Conservation (phyloP, 2,797 vertebrate genomes). For the Hyperoplus lanceolatus region DNA sequence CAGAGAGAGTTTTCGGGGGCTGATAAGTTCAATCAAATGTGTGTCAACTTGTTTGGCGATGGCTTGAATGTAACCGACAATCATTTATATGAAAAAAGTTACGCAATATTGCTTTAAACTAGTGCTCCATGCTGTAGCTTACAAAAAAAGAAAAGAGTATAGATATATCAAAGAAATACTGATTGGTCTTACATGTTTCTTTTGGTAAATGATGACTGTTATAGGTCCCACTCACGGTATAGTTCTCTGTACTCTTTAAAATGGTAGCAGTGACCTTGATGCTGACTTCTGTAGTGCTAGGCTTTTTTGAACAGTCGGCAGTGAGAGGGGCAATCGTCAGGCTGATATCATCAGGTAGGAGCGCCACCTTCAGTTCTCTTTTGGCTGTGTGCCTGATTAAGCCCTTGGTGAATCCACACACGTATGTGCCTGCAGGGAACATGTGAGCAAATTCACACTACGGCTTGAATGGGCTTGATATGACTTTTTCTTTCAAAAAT, state of each 20-base stretch:
- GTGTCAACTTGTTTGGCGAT: no score
- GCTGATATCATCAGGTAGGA: conserved; percentile 77
- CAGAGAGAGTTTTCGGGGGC: no score
- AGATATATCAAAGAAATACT: background rate
- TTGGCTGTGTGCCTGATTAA: conserved; percentile 71
- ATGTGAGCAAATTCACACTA: background rate
- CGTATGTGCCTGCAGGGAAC: conserved; percentile 74
- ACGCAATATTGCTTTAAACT: no score
- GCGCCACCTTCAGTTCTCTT: conserved; percentile 37
- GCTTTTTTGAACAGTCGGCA: conserved; percentile 44
- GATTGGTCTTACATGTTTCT: conserved; percentile 3
- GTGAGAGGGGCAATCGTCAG: conserved; percentile 47
- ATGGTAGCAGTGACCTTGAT: conserved; percentile 41
- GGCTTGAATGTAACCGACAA: no score
- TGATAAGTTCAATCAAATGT: no score
- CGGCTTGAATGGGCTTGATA: background rate
- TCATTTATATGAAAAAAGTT: no score
- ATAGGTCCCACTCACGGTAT: fast-evolving
- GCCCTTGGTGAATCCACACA: conserved; percentile 74
- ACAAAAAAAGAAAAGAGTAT: background rate
- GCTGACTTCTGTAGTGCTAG: fast-evolving
- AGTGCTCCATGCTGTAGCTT: background rate
- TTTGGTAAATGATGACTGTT: fast-evolving
- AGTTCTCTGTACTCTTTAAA: background rate
- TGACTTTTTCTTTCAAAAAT: background rate